A percentile compares a stretch with the other conserved stretches of the same genome.
Evolutionary conservation across 2,797 vertebrate species (phyloP).

Genomic region (Arvicola amphibius): DNA sequence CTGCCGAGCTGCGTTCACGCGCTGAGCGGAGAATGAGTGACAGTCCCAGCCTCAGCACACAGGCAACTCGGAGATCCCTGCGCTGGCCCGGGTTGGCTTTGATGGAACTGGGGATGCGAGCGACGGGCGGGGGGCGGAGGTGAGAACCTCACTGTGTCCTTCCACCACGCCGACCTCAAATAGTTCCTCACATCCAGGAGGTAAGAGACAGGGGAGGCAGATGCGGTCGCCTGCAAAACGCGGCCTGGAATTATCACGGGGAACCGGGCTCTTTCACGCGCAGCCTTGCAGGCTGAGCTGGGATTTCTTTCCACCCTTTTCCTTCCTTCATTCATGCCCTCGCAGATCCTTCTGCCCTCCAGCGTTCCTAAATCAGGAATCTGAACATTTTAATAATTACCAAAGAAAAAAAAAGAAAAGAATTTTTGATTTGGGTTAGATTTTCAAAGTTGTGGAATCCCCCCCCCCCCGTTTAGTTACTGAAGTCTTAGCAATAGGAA

Average conservation of each 20-base stretch:
- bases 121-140: constrained; percentile 56
- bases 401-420: neutral
- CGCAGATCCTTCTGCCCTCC: neutral
- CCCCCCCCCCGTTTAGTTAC: neutral
- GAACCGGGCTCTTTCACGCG: constrained; percentile 70
- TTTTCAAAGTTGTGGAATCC: constrained; percentile 52
- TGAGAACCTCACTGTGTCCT: constrained; percentile 85
- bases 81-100: constrained; percentile 86
- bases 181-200: constrained; percentile 85
- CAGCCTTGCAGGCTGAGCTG: constrained; percentile 28
- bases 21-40: constrained; percentile 93
- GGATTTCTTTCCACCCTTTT: constrained; percentile 57
- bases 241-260: constrained; percentile 70
- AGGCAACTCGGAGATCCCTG: constrained; percentile 90
- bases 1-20: constrained; percentile 89
- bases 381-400: constrained; percentile 54
- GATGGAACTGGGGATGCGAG: constrained; percentile 81
- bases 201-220: constrained; percentile 79
- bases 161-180: constrained; percentile 87
- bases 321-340: constrained; percentile 8
- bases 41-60: constrained; percentile 93
- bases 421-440: neutral
- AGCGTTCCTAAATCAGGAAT: neutral
- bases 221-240: constrained; percentile 82
- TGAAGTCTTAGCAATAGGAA: constrained; percentile 13